Conservation (phyloP, 1,140 invertebrate species). For the Tetramorium parvispinum region DNA sequence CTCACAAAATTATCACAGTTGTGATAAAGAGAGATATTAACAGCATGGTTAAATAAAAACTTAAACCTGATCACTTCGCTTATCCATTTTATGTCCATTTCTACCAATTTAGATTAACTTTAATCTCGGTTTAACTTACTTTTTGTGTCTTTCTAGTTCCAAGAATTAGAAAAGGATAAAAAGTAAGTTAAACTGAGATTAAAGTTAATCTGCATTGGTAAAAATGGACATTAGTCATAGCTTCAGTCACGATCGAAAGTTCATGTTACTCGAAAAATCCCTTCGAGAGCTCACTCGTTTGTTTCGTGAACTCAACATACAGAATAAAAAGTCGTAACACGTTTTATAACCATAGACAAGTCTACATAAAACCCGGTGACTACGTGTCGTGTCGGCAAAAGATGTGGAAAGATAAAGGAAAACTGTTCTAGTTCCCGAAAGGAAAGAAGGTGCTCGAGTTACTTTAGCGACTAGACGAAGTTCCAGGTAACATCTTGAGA, state of each 20-base stretch:
- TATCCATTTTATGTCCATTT: too few species aligned
- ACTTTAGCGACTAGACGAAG: conserved; percentile 23
- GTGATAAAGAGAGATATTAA: background rate
- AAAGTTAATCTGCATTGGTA: too few species aligned
- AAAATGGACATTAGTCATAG: background rate
- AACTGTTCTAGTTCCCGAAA: conserved; percentile 9
- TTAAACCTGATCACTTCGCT: background rate
- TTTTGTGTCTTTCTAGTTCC: too few species aligned
- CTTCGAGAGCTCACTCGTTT: background rate
- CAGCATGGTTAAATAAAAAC: background rate
- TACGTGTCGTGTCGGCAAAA: background rate
- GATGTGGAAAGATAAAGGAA: conserved; percentile 26
- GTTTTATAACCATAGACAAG: conserved; percentile 7
- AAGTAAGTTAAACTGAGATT: too few species aligned
- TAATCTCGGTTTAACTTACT: too few species aligned
- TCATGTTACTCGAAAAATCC: background rate
- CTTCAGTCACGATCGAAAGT: background rate
- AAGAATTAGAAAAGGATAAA: too few species aligned
- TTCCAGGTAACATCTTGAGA: conserved; percentile 31
- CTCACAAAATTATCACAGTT: background rate
- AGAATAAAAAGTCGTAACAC: background rate
- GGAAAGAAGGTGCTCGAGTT: background rate
- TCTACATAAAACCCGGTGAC: background rate
- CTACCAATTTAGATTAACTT: too few species aligned
- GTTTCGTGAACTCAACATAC: background rate